A percentile compares a stretch with the other conserved stretches of the same genome.
Conservation (phyloP, 1,140 invertebrate genomes). For the Eriosoma lanigerum region DNA sequence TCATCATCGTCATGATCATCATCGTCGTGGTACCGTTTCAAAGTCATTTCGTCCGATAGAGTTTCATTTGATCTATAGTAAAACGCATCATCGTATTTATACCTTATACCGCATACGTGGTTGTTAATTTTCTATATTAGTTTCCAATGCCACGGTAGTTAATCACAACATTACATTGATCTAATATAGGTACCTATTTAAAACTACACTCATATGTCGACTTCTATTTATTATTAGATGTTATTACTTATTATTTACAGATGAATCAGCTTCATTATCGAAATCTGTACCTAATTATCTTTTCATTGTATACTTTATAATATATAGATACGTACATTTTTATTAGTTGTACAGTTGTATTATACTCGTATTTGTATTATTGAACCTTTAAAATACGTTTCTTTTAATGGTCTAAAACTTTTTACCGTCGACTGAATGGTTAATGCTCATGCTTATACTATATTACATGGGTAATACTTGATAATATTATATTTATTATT, state of each 20-base stretch:
- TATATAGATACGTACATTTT: not conserved
- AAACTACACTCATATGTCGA: not conserved
- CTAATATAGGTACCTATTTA: not conserved
- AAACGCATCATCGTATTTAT: not conserved
- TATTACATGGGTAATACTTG: too few species aligned
- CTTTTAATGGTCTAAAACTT: too few species aligned
- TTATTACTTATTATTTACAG: not conserved
- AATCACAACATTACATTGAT: constrained; percentile 11
- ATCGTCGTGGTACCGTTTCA: too few species aligned
- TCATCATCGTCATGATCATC: too few species aligned
- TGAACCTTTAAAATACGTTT: not conserved
- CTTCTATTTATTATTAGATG: not conserved
- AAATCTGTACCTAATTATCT: not conserved
- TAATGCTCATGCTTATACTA: too few species aligned
- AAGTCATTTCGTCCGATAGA: not conserved
- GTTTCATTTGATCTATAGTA: not conserved
- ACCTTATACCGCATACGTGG: not conserved
- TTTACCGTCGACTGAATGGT: too few species aligned
- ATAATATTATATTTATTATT: too few species aligned
- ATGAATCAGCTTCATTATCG: constrained; percentile 24
- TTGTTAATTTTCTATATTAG: not conserved
- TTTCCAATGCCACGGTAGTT: constrained; percentile 35
- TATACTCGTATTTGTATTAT: not conserved
- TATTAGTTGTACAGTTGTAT: not conserved
- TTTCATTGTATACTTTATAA: not conserved